Percentiles rank a stretch among this genome's conserved stretches.
Conservation (phyloP, 2,797 vertebrate genomes). For the Anguilla marmorata region DNA sequence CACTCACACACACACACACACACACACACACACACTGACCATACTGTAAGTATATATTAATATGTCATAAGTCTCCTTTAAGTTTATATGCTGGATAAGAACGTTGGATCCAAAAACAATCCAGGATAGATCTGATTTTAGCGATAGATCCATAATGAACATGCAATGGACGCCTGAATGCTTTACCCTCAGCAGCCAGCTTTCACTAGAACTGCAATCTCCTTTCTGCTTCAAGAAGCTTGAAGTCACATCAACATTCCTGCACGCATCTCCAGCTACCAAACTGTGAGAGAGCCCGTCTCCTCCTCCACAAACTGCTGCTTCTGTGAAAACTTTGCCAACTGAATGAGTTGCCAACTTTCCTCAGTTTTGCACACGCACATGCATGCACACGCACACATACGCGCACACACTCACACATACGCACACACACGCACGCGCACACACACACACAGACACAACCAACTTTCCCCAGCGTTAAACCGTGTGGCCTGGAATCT, state of each 20-base stretch:
- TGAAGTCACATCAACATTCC: neutral
- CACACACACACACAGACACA: neutral
- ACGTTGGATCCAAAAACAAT: neutral
- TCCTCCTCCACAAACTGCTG: constrained; percentile 22
- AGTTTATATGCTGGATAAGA: neutral
- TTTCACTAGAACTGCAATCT: neutral
- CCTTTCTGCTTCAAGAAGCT: neutral
- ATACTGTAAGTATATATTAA: neutral
- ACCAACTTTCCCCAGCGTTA: constrained; percentile 39
- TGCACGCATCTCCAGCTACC: constrained; percentile 31
- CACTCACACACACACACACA: neutral
- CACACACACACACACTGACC: neutral
- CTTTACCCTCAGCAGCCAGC: neutral
- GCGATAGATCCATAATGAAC: neutral
- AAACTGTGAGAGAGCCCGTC: constrained; percentile 34
- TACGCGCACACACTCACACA: neutral
- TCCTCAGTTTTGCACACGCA: constrained; percentile 28
- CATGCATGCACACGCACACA: neutral
- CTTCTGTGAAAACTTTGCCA: constrained; percentile 22
- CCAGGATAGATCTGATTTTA: neutral
- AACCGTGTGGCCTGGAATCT: constrained; percentile 35
- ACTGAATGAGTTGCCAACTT: constrained; percentile 14
- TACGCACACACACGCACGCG: neutral
- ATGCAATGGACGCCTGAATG: neutral
- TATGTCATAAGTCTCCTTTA: neutral